Base-by-base conservation (phyloP, 2,113 vertebrate species). In the Syngnathoides biaculeatus region DNA sequence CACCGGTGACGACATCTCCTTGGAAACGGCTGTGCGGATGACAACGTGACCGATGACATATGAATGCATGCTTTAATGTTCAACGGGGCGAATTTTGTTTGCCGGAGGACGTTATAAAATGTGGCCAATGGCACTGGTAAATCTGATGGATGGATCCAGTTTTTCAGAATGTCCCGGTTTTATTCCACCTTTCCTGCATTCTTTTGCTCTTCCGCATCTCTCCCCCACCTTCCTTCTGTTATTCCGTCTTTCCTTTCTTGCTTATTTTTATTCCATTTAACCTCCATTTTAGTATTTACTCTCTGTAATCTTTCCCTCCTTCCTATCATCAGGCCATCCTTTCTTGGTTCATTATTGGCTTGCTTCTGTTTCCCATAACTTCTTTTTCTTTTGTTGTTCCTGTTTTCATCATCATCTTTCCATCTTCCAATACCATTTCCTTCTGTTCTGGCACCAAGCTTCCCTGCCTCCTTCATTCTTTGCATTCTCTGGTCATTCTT, bases 1-100 rank as follows among this genome's bases (percentile, higher is more conserved):
- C 45, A 68, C 73, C 63, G 71, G 85, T 83, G 87, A 68, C 64
- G 75, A 76, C 75, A 62, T 85, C 77, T 78, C 82, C 73, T 70
- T 73, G 74, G 68, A 86, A 84, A 86, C 79, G 67, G 42, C 61
- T 53, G 76, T 50, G 47, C 68, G 27, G 60, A 52, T 38, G 38
- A 58, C 27, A 30, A 6, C 38, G 56, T 38, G 56, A 30, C 8
- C 20, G 15, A 10, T 35, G 4, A 38, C 30, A 39, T 39, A 30
- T 5, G 30, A 19, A 27, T n/a, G 10, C 20, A 52, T 10, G 1
- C 48, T 52, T 52, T n/a, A 52, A 11, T 22, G 19, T 50, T 9
- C 6, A 8, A 50, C 2, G 48, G 12, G 1, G n/a, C n/a, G 42
- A 43, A 43, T 3, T 10, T 43, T 43, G 12, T 43, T 43, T 43